Evolutionary conservation across 1,140 invertebrate genomes (phyloP).

Genomic region (Trichonephila clavata): DNA sequence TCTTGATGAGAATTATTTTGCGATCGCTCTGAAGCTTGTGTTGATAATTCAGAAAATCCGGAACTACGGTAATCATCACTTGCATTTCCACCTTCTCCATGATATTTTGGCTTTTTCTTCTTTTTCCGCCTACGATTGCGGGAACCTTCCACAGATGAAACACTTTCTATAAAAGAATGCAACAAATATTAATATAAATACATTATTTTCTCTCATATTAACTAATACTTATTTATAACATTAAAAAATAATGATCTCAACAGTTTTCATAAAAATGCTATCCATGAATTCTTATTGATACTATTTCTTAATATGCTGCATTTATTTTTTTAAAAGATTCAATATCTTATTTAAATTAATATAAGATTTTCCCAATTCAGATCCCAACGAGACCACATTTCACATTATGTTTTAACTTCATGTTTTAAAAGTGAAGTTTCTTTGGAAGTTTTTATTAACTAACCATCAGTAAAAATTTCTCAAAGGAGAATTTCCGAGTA

Average conservation of each 20-base stretch:
- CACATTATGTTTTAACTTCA: too few relatives aligned
- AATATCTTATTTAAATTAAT: too few relatives aligned
- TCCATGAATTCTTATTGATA: too few relatives aligned
- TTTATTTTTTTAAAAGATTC: too few relatives aligned
- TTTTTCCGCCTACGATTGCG: slow-evolving; percentile 63
- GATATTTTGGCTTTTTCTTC: slow-evolving; percentile 67
- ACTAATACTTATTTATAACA: not conserved
- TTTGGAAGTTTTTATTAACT: too few relatives aligned
- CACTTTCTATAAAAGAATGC: slow-evolving; percentile 77
- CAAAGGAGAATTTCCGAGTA: too few relatives aligned
- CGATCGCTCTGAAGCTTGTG: slow-evolving; percentile 66
- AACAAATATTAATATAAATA: not conserved
- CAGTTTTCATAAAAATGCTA: too few relatives aligned
- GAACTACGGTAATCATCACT: slow-evolving; percentile 61
- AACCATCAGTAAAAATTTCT: too few relatives aligned
- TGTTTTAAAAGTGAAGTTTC: too few relatives aligned
- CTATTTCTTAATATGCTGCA: too few relatives aligned
- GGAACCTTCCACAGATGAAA: slow-evolving; percentile 78
- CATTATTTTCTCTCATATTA: not conserved
- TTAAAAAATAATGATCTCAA: not conserved
- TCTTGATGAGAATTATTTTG: slow-evolving; percentile 58
- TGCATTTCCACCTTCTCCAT: slow-evolving; percentile 48
- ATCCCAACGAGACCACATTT: too few relatives aligned
- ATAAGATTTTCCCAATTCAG: too few relatives aligned
- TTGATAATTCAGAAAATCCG: slow-evolving; percentile 71